Evolutionary conservation across 1,140 invertebrate species (phyloP).

Genomic region (Drosophila pachea): DNA sequence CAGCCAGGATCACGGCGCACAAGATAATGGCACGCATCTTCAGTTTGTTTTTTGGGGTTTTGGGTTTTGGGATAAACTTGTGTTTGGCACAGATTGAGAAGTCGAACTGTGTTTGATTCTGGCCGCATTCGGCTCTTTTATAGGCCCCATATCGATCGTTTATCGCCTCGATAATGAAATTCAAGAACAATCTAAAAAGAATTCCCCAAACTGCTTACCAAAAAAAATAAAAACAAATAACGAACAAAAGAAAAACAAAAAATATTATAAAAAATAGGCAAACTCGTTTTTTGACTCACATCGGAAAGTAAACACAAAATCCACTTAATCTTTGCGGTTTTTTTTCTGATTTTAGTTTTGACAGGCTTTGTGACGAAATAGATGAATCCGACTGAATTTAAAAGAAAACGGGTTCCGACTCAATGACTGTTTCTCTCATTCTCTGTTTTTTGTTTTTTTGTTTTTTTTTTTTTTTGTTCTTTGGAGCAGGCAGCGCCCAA

Average conservation of each 20-base stretch:
- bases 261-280: slow-evolving; percentile 16
- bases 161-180: slow-evolving; percentile 64
- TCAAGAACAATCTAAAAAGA: slow-evolving; percentile 64
- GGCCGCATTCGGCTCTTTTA: slow-evolving; percentile 38
- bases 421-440: slow-evolving; percentile 2
- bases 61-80: slow-evolving; percentile 9
- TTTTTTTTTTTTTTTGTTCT: too few species aligned
- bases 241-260: not conserved
- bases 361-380: slow-evolving; percentile 27
- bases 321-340: slow-evolving; percentile 26
- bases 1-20: slow-evolving; percentile 41
- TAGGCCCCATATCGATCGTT: slow-evolving; percentile 28
- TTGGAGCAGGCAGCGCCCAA: not conserved
- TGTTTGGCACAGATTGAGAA: slow-evolving; percentile 30
- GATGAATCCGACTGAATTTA: not conserved
- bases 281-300: slow-evolving; percentile 21
- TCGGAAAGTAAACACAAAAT: slow-evolving; percentile 26
- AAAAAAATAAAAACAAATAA: slow-evolving; percentile 18
- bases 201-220: slow-evolving; percentile 39
- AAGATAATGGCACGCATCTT: slow-evolving; percentile 53
- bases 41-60: too few species aligned
- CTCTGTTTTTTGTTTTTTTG: too few species aligned
- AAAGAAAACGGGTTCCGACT: slow-evolving; percentile 25
- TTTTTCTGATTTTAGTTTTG: slow-evolving; percentile 7
- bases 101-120: slow-evolving; percentile 44